Evolutionary conservation across 2,113 vertebrate genomes (phyloP).

Genomic region (Neoarius graeffei): DNA sequence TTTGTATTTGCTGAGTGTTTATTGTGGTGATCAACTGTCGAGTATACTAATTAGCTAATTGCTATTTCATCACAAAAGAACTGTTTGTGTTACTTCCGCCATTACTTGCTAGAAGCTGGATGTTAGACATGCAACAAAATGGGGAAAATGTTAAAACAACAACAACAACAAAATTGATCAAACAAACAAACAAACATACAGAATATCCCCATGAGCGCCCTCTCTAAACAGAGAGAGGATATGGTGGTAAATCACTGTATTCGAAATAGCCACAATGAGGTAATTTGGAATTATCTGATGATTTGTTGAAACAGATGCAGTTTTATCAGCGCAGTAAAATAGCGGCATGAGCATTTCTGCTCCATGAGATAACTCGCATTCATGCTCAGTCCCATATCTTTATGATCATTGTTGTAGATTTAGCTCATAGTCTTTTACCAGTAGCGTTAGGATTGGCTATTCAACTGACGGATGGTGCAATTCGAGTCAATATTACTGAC

Average conservation of each 20-base stretch:
- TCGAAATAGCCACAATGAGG: neutral
- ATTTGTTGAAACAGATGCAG: slow-evolving; percentile 27
- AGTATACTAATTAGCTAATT: slow-evolving; percentile 31
- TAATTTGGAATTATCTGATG: neutral
- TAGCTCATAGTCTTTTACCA: neutral
- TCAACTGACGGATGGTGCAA: neutral
- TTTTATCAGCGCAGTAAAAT: slow-evolving; percentile 19
- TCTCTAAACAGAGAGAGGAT: slow-evolving; percentile 5
- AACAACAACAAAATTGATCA: neutral
- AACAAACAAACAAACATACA: slow-evolving; percentile 24
- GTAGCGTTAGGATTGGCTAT: neutral
- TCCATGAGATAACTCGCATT: neutral
- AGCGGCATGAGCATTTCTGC: neutral
- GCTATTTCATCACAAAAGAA: neutral
- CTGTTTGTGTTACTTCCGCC: slow-evolving; percentile 19
- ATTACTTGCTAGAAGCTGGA: slow-evolving; percentile 16
- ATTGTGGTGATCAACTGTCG: slow-evolving; percentile 42
- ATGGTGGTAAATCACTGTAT: slow-evolving; percentile 4
- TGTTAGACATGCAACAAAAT: neutral
- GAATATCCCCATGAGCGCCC: slow-evolving; percentile 1
- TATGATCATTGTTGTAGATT: neutral
- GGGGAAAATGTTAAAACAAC: neutral
- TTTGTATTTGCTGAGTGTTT: slow-evolving; percentile 67
- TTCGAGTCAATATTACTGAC: neutral
- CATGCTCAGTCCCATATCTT: neutral